Percentiles rank a stretch among this genome's conserved stretches.
Conservation (phyloP, 2,888 invertebrate species). For the Cremastobaeus sp. region DNA sequence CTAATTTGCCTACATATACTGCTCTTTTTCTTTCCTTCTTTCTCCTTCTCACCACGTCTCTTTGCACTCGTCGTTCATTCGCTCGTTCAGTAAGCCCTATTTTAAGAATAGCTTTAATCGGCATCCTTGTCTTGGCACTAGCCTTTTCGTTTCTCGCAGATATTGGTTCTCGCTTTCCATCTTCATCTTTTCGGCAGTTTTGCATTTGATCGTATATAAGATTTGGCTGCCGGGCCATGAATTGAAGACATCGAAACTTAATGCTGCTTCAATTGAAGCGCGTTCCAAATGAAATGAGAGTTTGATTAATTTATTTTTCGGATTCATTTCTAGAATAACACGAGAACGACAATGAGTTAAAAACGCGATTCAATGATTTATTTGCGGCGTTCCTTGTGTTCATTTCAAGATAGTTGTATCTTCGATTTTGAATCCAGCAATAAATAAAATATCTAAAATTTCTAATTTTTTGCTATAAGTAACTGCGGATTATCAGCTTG, state of each 20-base stretch:
- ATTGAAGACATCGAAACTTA: not conserved
- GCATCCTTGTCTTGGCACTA: conserved; percentile 62
- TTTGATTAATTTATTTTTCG: conserved; percentile 3
- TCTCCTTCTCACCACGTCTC: conserved; percentile 53
- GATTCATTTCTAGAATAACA: too few relatives aligned
- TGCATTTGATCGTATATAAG: conserved; percentile 21
- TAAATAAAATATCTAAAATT: too few relatives aligned
- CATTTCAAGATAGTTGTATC: too few relatives aligned
- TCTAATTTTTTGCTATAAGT: too few relatives aligned
- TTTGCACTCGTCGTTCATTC: conserved; percentile 61
- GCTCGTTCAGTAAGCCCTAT: conserved; percentile 71
- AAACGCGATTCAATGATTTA: too few relatives aligned
- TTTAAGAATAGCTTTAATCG: conserved; percentile 77
- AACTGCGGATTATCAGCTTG: too few relatives aligned
- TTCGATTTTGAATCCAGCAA: too few relatives aligned
- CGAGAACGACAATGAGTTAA: too few relatives aligned
- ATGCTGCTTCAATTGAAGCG: not conserved
- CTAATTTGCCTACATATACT: conserved; percentile 55
- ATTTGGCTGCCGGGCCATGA: conserved; percentile 2
- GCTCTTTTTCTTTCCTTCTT: conserved; percentile 61
- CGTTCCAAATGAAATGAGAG: not conserved
- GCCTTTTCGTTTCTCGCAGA: conserved; percentile 25
- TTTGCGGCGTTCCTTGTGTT: too few relatives aligned
- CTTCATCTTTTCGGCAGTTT: conserved; percentile 44
- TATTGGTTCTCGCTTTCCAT: conserved; percentile 33